Conservation (phyloP, 2,113 vertebrate species). For the Dicaeum eximium region DNA sequence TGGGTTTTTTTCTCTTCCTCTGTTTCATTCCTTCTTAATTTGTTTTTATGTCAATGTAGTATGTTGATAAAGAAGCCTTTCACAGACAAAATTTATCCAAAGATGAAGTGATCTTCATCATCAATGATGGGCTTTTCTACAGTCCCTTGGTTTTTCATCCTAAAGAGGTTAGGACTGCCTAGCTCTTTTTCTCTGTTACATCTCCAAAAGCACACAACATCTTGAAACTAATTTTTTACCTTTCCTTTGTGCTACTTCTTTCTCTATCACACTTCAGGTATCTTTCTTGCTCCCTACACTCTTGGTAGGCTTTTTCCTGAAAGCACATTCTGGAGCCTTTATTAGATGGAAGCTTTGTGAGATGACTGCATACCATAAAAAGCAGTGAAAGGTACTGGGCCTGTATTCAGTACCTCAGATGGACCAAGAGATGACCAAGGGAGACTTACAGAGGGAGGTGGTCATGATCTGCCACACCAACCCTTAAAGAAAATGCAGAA, state of each 20-base stretch:
- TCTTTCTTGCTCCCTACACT: neutral
- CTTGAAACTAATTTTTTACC: neutral
- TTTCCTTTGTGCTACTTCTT: neutral
- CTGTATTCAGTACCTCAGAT: neutral
- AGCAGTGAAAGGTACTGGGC: neutral
- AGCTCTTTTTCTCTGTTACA: neutral
- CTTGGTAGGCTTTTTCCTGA: neutral
- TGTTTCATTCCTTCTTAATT: neutral
- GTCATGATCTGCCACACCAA: neutral
- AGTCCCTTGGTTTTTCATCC: neutral
- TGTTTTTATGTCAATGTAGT: neutral
- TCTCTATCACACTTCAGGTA: neutral
- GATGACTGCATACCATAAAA: neutral
- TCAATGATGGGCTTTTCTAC: neutral
- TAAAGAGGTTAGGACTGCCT: neutral
- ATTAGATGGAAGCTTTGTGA: neutral
- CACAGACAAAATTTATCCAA: neutral
- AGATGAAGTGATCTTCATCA: neutral
- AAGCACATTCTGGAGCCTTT: neutral
- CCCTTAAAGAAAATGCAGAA: neutral
- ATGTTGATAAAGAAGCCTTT: neutral
- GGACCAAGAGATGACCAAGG: neutral
- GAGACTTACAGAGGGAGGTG: neutral
- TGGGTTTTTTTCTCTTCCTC: neutral
- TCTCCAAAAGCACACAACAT: neutral